Evolutionary conservation across 2,888 invertebrate species (phyloP).

Genomic region (Drosophila algonquin): DNA sequence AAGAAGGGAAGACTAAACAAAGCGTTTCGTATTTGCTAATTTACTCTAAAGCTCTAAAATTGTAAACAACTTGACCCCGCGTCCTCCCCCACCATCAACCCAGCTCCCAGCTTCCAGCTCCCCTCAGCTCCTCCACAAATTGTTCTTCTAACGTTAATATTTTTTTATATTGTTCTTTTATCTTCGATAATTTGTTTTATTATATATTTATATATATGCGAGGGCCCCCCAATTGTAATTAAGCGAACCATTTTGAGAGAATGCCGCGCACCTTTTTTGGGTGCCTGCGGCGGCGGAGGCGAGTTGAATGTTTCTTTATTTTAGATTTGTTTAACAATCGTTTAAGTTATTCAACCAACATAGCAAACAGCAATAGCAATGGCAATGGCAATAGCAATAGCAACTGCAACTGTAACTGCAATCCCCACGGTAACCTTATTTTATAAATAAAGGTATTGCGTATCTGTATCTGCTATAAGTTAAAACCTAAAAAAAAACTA

Average conservation of each 20-base stretch:
- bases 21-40: conserved; percentile 51
- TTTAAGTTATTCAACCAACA: conserved; percentile 22
- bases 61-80: conserved; percentile 29
- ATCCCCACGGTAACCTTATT: conserved; percentile 75
- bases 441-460: conserved; percentile 81
- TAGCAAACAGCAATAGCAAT: conserved; percentile 1
- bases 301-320: conserved; percentile 17
- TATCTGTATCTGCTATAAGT: conserved; percentile 34
- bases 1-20: conserved; percentile 27
- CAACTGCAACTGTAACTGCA: not conserved
- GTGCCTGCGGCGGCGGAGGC: not conserved
- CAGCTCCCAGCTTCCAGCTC: not conserved
- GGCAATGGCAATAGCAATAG: not conserved
- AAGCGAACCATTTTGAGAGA: conserved; percentile 42
- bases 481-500: conserved; percentile 22
- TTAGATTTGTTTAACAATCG: conserved; percentile 49
- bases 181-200: conserved; percentile 51
- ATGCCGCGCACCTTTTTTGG: conserved; percentile 19
- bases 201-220: conserved; percentile 14
- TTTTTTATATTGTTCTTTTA: conserved; percentile 44
- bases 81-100: conserved; percentile 8
- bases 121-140: conserved; percentile 11
- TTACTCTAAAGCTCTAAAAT: conserved; percentile 34
- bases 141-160: conserved; percentile 49
- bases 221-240: conserved; percentile 39